Conservation (phyloP, 2,797 vertebrate species). For the Gymnopithys bicolor region DNA sequence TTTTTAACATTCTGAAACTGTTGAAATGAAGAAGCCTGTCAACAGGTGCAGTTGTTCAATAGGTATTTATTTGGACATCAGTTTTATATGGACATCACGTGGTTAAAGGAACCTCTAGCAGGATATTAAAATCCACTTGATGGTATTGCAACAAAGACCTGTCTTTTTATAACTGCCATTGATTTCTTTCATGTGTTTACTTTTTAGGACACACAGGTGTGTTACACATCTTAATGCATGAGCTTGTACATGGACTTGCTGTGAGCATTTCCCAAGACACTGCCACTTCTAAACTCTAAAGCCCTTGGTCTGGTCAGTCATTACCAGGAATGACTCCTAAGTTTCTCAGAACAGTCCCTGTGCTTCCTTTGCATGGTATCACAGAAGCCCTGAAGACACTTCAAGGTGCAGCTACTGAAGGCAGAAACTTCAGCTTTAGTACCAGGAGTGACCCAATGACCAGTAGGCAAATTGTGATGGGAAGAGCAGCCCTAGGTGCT, state of each 20-base stretch:
- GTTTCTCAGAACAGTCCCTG: background rate
- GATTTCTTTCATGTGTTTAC: background rate
- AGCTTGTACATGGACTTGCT: background rate
- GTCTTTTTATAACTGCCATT: background rate
- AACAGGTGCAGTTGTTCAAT: background rate
- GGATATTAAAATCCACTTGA: background rate
- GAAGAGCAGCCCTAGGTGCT: background rate
- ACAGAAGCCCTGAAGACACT: background rate
- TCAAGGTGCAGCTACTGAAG: background rate
- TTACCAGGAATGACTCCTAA: background rate
- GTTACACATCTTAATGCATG: background rate
- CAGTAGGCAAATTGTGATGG: rapidly evolving
- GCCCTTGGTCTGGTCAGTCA: background rate
- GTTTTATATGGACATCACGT: background rate
- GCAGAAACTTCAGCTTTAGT: background rate
- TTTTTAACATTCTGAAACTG: background rate
- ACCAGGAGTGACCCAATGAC: background rate
- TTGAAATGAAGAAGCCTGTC: background rate
- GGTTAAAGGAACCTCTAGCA: background rate
- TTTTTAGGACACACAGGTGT: background rate
- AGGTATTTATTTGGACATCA: background rate
- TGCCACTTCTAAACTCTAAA: background rate
- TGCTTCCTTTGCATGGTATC: background rate
- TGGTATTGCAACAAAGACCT: background rate
- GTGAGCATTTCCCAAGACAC: background rate